Percentiles rank a stretch among this genome's conserved stretches.
Conservation (phyloP, 1,140 invertebrate genomes). For the Drosophila subpulchrella region DNA sequence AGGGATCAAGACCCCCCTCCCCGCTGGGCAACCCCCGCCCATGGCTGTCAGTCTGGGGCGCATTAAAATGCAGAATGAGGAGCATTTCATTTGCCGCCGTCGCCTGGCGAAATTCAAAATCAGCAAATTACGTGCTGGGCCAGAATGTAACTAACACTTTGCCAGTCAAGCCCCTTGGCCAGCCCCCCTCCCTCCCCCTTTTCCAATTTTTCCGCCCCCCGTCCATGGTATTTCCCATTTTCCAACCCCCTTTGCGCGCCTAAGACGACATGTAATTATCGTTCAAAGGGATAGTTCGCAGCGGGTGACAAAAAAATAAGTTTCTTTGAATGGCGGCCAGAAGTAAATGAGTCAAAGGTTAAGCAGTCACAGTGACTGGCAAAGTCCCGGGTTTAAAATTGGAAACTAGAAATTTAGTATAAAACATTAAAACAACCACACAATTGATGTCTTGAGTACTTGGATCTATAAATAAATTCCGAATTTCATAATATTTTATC, state of each 20-base stretch:
- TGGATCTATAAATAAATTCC: too few relatives aligned
- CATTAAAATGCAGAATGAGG: conserved; percentile 76
- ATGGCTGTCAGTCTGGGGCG: conserved; percentile 72
- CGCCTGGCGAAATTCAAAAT: conserved; percentile 76
- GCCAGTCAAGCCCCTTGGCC: conserved; percentile 25
- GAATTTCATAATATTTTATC: too few relatives aligned
- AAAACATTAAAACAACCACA: neutral
- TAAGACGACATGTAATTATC: conserved; percentile 81
- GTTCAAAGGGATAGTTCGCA: conserved; percentile 28
- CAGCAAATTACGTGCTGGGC: conserved; percentile 78
- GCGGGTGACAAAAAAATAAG: conserved; percentile 6
- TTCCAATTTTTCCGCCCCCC: neutral
- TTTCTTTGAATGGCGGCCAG: neutral
- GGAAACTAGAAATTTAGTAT: neutral
- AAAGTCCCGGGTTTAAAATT: neutral
- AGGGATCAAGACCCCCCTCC: conserved; percentile 19
- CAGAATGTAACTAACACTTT: conserved; percentile 78
- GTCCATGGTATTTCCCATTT: neutral
- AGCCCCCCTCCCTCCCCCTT: neutral
- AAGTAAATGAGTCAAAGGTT: conserved; percentile 25
- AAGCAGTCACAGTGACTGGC: conserved; percentile 5
- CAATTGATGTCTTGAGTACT: too few relatives aligned
- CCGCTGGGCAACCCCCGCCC: conserved; percentile 1
- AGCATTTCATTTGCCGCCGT: conserved; percentile 77
- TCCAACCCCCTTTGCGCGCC: conserved; percentile 28